Percentiles rank a stretch among this genome's conserved stretches.
These are phyloP conservation scores for Theodoxus fluviatilis DNA, from an alignment of 2,888 invertebrate species.

Conservation along the genomic window DNA sequence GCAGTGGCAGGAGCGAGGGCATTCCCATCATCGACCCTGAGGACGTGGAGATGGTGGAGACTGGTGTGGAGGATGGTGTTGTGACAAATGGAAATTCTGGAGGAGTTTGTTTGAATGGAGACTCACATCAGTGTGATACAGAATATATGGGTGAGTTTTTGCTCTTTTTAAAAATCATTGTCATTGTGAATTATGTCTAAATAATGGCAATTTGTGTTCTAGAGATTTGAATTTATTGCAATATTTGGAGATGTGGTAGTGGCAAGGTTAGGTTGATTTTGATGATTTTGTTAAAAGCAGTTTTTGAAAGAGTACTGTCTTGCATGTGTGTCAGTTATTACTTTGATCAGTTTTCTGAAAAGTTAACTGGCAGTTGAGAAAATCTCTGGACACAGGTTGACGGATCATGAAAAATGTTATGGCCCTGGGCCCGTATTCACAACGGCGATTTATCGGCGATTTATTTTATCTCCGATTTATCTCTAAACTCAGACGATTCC, in stretches of 20 bases:
- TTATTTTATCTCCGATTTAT: too few relatives aligned
- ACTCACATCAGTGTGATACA: conserved; percentile 39
- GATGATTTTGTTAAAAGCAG: background rate
- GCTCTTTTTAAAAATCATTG: background rate
- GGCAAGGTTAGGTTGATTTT: background rate
- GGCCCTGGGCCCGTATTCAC: too few relatives aligned
- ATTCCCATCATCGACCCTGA: conserved; percentile 47
- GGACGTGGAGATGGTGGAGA: conserved; percentile 62
- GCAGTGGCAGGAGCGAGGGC: too few relatives aligned
- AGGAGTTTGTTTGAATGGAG: conserved; percentile 53
- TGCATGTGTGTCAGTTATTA: too few relatives aligned
- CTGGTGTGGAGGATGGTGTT: conserved; percentile 46
- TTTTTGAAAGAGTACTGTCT: background rate
- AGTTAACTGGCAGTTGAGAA: too few relatives aligned
- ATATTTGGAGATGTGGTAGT: background rate
- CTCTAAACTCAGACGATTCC: too few relatives aligned
- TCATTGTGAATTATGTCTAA: background rate
- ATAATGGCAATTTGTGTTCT: background rate
- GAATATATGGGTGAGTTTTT: conserved; percentile 51
- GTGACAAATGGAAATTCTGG: conserved; percentile 54
- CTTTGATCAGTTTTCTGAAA: too few relatives aligned
- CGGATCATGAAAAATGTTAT: too few relatives aligned
- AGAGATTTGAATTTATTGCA: background rate
- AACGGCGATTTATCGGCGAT: too few relatives aligned
- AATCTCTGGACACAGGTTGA: too few relatives aligned